These are phyloP conservation scores for Aulostomus chinensis DNA, from an alignment of 2,797 vertebrate genomes.

Conservation along the genomic window DNA sequence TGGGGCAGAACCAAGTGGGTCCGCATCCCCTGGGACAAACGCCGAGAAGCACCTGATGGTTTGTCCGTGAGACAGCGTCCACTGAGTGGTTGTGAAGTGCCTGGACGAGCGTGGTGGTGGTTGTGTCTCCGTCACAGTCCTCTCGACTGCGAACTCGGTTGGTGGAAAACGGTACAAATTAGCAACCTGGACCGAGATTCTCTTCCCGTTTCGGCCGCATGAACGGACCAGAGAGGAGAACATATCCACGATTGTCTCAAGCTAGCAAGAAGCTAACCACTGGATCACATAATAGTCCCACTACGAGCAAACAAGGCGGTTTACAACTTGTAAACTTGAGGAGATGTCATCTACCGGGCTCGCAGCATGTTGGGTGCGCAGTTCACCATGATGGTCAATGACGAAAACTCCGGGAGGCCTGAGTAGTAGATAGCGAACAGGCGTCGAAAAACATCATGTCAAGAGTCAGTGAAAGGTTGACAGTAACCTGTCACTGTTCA, in stretches of 20 bases:
- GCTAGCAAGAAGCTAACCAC: no score
- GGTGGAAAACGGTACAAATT: background rate
- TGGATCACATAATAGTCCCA: no score
- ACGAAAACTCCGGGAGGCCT: background rate
- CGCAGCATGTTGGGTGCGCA: background rate
- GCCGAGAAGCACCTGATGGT: constrained; percentile 23
- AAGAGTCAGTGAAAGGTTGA: no score
- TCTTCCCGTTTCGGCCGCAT: constrained; percentile 36
- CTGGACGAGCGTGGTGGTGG: background rate
- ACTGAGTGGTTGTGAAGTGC: background rate
- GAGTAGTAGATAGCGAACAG: background rate
- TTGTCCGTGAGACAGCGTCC: background rate
- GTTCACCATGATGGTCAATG: background rate
- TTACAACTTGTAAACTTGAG: no score
- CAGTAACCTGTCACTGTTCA: no score
- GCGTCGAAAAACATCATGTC: background rate
- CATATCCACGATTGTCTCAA: constrained; percentile 46
- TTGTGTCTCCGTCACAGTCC: no score
- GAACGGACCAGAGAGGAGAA: constrained; percentile 28
- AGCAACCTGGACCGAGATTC: background rate
- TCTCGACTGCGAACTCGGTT: background rate
- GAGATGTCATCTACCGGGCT: no score
- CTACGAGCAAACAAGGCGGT: no score
- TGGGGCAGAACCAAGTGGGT: background rate
- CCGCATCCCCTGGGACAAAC: background rate